phyloP scores from a whole-genome alignment of 1,140 invertebrate species.

The Himalopsyche phryganea region DNA sequence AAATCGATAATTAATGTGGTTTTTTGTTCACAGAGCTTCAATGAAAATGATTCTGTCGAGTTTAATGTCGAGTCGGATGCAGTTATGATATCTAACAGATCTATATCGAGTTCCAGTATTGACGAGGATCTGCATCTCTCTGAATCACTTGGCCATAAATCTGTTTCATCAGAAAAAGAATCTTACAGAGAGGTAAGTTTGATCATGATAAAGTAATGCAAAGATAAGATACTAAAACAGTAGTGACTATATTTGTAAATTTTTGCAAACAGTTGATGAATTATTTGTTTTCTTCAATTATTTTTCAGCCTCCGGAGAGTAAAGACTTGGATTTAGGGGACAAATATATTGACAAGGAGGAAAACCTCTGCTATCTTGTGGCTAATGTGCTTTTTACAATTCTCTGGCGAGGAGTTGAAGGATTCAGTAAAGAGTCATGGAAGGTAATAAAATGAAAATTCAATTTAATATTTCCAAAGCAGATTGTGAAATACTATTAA shows the following conservation, averaged over 20 bases:
- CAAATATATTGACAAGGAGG: slow-evolving; percentile 47
- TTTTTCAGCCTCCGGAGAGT: slow-evolving; percentile 18
- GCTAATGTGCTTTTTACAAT: slow-evolving; percentile 58
- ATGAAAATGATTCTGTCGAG: slow-evolving; percentile 27
- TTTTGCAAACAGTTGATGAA: no score
- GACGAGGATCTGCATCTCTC: slow-evolving; percentile 20
- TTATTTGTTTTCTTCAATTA: background rate
- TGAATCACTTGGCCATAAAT: slow-evolving; percentile 17
- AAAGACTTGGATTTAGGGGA: slow-evolving; percentile 26
- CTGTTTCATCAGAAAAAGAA: slow-evolving; percentile 9
- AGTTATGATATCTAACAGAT: slow-evolving; percentile 24
- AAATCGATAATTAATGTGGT: background rate
- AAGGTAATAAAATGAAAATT: slow-evolving; percentile 43
- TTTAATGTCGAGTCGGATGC: slow-evolving; percentile 26
- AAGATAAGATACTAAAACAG: no score
- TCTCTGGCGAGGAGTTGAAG: slow-evolving; percentile 62
- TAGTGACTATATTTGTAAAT: no score
- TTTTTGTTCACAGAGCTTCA: slow-evolving; percentile 21
- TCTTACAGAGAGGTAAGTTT: slow-evolving; percentile 13
- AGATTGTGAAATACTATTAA: background rate
- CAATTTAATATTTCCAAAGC: no score
- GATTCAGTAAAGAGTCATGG: slow-evolving; percentile 57
- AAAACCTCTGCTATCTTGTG: slow-evolving; percentile 58
- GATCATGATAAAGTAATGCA: no score
- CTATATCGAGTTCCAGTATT: slow-evolving; percentile 23